phyloP scores from a whole-genome alignment of 2,113 vertebrate species.

The Arothron firmamentum region DNA sequence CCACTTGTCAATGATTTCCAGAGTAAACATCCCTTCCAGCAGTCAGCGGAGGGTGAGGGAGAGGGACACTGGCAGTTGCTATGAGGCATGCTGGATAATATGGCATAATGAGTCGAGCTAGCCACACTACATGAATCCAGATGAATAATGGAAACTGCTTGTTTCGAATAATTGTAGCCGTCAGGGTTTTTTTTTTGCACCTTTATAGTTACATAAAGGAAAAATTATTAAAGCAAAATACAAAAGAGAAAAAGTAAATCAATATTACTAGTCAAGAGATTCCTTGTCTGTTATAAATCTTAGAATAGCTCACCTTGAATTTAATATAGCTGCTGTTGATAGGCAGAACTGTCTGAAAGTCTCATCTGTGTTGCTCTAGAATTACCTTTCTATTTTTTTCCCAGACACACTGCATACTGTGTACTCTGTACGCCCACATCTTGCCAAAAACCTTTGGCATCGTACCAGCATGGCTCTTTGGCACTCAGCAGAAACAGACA shows the following conservation, averaged over 20 bases:
- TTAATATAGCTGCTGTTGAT: constrained; percentile 17
- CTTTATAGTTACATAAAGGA: constrained; percentile 1
- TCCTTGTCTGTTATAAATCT: constrained; percentile 26
- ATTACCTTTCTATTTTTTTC: constrained; percentile 22
- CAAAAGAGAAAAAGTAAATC: constrained; percentile 21
- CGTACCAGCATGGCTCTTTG: constrained; percentile 28
- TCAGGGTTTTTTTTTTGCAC: constrained; percentile 22
- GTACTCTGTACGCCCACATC: constrained; percentile 43
- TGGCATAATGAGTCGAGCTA: constrained; percentile 64
- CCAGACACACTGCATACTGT: constrained; percentile 7
- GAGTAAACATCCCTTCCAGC: constrained; percentile 48
- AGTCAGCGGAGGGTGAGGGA: constrained; percentile 13
- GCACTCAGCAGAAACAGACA: constrained; percentile 55
- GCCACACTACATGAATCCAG: constrained; percentile 56
- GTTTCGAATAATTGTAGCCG: constrained; percentile 35
- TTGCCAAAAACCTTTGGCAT: constrained; percentile 55
- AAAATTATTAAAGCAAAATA: not conserved
- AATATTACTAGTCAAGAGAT: constrained; percentile 15
- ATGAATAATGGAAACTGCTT: constrained; percentile 41
- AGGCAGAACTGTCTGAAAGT: constrained; percentile 33
- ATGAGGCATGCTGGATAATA: constrained; percentile 60
- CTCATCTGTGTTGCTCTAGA: constrained; percentile 18
- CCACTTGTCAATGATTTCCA: constrained; percentile 27
- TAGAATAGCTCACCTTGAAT: constrained; percentile 15
- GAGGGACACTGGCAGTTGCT: constrained; percentile 24